Percentiles rank a stretch among this genome's conserved stretches.
These are phyloP conservation scores for Acromyrmex echinatior DNA, from an alignment of 1,140 invertebrate species.

Conservation along the genomic window DNA sequence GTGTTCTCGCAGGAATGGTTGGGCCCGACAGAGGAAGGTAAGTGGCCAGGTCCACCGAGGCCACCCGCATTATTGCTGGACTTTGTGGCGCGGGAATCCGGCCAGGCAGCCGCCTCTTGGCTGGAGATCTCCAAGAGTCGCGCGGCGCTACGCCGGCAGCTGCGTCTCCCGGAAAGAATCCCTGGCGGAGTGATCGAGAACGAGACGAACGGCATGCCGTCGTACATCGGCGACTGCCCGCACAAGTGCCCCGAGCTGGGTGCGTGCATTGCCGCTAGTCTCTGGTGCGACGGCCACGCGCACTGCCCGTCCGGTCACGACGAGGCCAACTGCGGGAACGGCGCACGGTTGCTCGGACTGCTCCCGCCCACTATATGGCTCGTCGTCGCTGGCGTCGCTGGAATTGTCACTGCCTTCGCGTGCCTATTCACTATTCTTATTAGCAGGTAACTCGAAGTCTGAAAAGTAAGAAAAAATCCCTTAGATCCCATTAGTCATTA, in stretches of 20 bases:
- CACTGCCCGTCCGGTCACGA: constrained; percentile 95
- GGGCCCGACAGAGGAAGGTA: constrained; percentile 80
- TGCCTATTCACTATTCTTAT: constrained; percentile 84
- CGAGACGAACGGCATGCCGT: constrained; percentile 84
- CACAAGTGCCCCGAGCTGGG: constrained; percentile 95
- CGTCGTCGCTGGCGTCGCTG: constrained; percentile 84
- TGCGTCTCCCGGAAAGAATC: constrained; percentile 85
- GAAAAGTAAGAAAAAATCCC: constrained; percentile 23
- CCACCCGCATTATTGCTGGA: constrained; percentile 90
- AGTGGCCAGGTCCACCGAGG: constrained; percentile 84
- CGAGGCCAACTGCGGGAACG: constrained; percentile 91
- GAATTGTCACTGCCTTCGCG: constrained; percentile 85
- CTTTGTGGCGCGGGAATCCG: constrained; percentile 91
- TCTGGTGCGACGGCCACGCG: constrained; percentile 95
- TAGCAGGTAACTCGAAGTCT: constrained; percentile 79
- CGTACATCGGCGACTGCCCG: constrained; percentile 88
- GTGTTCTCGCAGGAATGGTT: constrained; percentile 92
- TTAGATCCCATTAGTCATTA: background rate
- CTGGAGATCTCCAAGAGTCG: constrained; percentile 90
- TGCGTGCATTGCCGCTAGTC: constrained; percentile 93
- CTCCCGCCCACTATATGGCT: constrained; percentile 86
- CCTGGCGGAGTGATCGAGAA: constrained; percentile 84
- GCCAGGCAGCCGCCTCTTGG: constrained; percentile 90
- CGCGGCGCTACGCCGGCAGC: constrained; percentile 89
- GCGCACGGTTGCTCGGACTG: constrained; percentile 83